Evolutionary conservation across 2,888 invertebrate genomes (phyloP), one percentile per base, ranked within the genome.

Genomic region (Entomobrya proxima): DNA sequence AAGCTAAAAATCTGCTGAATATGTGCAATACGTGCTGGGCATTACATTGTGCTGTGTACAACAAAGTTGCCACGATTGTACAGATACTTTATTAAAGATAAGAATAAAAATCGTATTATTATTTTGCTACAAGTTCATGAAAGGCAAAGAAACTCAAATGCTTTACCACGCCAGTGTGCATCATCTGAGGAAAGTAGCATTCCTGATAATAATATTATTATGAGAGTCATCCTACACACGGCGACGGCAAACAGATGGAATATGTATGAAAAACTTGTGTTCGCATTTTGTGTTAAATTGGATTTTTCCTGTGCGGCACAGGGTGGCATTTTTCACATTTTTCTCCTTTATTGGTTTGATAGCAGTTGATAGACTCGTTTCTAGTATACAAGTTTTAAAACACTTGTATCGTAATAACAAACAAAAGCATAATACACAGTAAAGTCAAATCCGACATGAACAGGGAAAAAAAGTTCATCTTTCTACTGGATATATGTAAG

Each of bases 21-120:
- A 47, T 61, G 44, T 18, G 44, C 64, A 76, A 76, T 55, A 32
- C 76, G 27, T 72, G 58, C 13, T n/a, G n/a, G 18, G 18, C 11
- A 52, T 18, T 52, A 6, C 6, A 6, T 37, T 40, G 40, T 37
- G 3, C 11, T 3, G 18, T 18, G 64, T 30, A 27, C 6, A 55
- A 76, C 44, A 76, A 74, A 69, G 55, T 80, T 72, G 58, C 74
- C 40, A 40, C 52, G 21, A 32, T 55, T 55, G 55, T 81, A 32
- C 81, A 74, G 81, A 81, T 81, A 47, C 58, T 81, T 81, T 81
- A 81, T 81, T 81, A 81, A 81, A 81, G 81, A 81, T 81, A 81
- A 81, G 40, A 44, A 64, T 79, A 80, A 74, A 61, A 74, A 44
- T n/a, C n/a, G n/a, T n/a, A n/a, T n/a, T 67, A 67, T 67, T 79